Evolutionary conservation across 2,113 vertebrate species (phyloP).

Genomic region (Leptobrachium leishanense): DNA sequence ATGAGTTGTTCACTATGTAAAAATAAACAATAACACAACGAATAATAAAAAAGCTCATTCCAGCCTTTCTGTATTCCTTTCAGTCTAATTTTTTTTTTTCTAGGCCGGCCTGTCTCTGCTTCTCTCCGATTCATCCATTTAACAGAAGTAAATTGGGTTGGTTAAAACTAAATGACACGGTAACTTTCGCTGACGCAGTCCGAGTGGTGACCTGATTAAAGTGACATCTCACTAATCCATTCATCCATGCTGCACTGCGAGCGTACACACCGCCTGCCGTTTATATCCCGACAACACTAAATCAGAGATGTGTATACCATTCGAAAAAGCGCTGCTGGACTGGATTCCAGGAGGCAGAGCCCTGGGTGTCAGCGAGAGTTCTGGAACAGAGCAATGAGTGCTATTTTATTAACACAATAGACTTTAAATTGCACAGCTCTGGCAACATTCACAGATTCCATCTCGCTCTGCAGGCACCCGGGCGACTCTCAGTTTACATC

Average conservation of each 20-base stretch:
- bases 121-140: too few relatives aligned
- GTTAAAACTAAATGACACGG: neutral
- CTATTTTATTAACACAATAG: too few relatives aligned
- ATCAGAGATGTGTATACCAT: conserved; percentile 33
- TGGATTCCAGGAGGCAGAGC: conserved; percentile 11
- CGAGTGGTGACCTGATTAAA: conserved; percentile 50
- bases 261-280: neutral
- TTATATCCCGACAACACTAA: conserved; percentile 62
- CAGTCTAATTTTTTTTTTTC: too few relatives aligned
- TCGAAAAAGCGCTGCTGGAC: conserved; percentile 3
- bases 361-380: neutral
- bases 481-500: too few relatives aligned
- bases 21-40: too few relatives aligned
- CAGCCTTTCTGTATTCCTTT: too few relatives aligned
- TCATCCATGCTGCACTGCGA: neutral
- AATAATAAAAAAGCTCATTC: too few relatives aligned
- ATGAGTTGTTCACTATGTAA: too few relatives aligned
- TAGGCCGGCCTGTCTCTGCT: too few relatives aligned
- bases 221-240: conserved; percentile 54
- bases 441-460: too few relatives aligned
- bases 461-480: too few relatives aligned
- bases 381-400: neutral
- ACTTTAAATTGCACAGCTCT: too few relatives aligned
- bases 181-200: conserved; percentile 29
- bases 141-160: neutral